Conservation (phyloP, 2,797 vertebrate species). For the Euphonia xanthogaster region DNA sequence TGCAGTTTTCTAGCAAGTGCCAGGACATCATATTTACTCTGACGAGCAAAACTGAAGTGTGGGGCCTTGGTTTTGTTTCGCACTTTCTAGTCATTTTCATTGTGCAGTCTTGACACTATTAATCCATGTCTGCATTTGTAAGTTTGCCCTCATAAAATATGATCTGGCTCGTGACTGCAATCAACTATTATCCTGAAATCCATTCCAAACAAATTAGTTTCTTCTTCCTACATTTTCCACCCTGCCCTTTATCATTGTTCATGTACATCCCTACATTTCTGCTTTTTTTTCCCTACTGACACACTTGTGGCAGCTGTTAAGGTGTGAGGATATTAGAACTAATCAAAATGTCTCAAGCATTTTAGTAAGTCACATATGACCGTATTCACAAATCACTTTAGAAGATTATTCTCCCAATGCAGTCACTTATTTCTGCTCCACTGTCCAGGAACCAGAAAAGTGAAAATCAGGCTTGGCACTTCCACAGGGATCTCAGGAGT, state of each 20-base stretch:
- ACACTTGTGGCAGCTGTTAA: not conserved
- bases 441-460: not conserved
- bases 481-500: not conserved
- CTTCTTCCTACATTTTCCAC: not conserved
- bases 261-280: not conserved
- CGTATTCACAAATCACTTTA: not conserved
- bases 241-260: fast-evolving
- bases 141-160: not conserved
- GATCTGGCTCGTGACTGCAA: not conserved
- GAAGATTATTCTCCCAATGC: not conserved
- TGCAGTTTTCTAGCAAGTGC: not conserved
- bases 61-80: not conserved
- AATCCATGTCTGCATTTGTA: not conserved
- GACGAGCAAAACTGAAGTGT: not conserved
- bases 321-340: not conserved
- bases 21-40: not conserved
- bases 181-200: not conserved
- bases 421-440: not conserved
- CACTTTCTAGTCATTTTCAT: not conserved
- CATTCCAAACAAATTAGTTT: not conserved
- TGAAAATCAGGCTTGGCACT: not conserved
- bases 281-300: not conserved
- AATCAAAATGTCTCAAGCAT: not conserved
- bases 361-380: not conserved
- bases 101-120: fast-evolving